Conservation (phyloP, 1,140 invertebrate species). For the Parapsyche elsis region DNA sequence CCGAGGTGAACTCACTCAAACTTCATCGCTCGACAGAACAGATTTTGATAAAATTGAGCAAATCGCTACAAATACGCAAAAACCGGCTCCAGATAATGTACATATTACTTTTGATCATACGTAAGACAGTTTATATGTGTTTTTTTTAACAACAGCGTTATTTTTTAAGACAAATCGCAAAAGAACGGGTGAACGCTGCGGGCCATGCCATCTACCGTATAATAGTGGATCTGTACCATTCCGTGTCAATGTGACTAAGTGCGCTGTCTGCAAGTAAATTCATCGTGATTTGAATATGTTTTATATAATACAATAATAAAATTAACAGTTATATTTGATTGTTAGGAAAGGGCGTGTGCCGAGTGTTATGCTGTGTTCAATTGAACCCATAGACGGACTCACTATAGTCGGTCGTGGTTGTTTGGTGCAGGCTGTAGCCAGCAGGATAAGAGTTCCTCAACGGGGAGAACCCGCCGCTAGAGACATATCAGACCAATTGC, state of each 20-base stretch:
- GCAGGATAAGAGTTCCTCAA: conserved; percentile 81
- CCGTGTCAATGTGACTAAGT: conserved; percentile 69
- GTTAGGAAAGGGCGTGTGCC: conserved; percentile 85
- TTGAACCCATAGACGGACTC: conserved; percentile 83
- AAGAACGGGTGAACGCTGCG: conserved; percentile 57
- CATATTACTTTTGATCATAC: conserved; percentile 42
- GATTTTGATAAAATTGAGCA: conserved; percentile 54
- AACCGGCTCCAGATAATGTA: conserved; percentile 39
- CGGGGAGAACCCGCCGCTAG: conserved; percentile 90
- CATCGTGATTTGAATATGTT: background rate
- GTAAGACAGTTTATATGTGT: background rate
- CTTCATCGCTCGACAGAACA: conserved; percentile 51
- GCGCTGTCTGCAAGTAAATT: conserved; percentile 76
- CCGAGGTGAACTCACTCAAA: conserved; percentile 50
- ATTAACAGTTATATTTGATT: conserved; percentile 46
- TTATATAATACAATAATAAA: conserved; percentile 24
- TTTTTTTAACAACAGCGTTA: background rate
- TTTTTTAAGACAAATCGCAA: conserved; percentile 11
- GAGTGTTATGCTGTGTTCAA: conserved; percentile 89
- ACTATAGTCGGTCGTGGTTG: conserved; percentile 80
- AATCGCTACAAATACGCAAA: conserved; percentile 26
- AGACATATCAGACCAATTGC: conserved; percentile 92
- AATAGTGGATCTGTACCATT: conserved; percentile 78
- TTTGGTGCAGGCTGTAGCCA: conserved; percentile 82
- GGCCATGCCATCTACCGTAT: conserved; percentile 85